phyloP scores from a whole-genome alignment of 2,113 vertebrate genomes.

The Peromyscus polionotus region DNA sequence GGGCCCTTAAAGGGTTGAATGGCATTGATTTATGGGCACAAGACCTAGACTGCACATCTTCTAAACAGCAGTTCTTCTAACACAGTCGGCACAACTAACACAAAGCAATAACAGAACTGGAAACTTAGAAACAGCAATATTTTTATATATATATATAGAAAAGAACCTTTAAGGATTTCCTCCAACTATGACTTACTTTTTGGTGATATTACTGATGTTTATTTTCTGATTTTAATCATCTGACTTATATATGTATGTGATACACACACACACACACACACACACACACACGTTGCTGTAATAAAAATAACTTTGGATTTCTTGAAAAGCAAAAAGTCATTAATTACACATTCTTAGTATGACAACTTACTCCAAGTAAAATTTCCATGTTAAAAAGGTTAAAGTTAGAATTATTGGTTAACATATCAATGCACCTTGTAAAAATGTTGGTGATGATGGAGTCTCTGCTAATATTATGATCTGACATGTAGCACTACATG shows the following conservation, averaged over 20 bases:
- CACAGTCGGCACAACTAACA: background rate
- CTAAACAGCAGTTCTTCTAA: background rate
- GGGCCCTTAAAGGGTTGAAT: background rate
- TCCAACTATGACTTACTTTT: background rate
- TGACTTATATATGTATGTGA: background rate
- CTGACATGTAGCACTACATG: constrained; percentile 60
- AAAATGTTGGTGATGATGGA: constrained; percentile 55
- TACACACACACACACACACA: background rate
- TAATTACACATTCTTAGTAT: constrained; percentile 43
- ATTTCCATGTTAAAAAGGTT: constrained; percentile 66
- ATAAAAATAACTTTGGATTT: constrained; percentile 45
- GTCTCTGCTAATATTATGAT: constrained; percentile 61
- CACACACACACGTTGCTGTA: background rate
- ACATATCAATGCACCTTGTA: constrained; percentile 56
- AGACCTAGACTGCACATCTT: background rate
- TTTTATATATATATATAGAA: background rate
- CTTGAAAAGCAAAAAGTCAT: constrained; percentile 56
- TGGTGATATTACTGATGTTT: background rate
- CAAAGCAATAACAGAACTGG: background rate
- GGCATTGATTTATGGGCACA: background rate
- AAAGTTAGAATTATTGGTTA: constrained; percentile 44
- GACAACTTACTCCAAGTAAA: constrained; percentile 55
- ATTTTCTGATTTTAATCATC: constrained; percentile 19
- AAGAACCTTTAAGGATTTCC: constrained; percentile 10
- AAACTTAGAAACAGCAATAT: background rate